Percentiles rank a stretch among this genome's conserved stretches.
Evolutionary conservation across 2,113 vertebrate genomes (phyloP).

Genomic region (Dasyurus viverrinus): DNA sequence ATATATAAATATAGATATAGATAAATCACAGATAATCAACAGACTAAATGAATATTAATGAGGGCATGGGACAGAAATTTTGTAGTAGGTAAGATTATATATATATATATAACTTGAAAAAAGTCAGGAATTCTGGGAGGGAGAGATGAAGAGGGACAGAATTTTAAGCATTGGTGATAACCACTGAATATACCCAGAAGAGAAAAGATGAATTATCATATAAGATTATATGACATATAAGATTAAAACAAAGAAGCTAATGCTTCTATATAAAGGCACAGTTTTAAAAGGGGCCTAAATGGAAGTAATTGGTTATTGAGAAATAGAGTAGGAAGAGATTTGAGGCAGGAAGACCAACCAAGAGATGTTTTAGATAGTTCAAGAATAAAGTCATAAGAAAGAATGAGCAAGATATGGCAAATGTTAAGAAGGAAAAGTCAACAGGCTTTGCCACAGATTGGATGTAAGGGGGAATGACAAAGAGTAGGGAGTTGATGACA

Average conservation of each 20-base stretch:
- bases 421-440: neutral
- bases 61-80: no score
- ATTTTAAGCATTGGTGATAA: neutral
- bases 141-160: neutral
- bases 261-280: neutral
- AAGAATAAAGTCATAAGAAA: neutral
- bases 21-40: neutral
- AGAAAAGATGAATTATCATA: neutral
- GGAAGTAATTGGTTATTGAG: neutral
- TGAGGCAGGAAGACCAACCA: neutral
- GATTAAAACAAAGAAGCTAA: neutral
- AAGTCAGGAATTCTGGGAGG: neutral
- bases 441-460: neutral
- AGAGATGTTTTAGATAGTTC: neutral
- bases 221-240: neutral
- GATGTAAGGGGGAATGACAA: neutral
- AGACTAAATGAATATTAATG: neutral
- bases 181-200: neutral
- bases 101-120: neutral
- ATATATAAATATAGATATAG: no score
- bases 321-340: neutral
- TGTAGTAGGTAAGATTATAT: neutral
- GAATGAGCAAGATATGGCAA: neutral
- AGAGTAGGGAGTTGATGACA: neutral
- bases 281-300: neutral